Percentiles rank a stretch among this genome's conserved stretches.
Conservation (phyloP, 2,113 vertebrate genomes). For the Dicerorhinus sumatrensis region DNA sequence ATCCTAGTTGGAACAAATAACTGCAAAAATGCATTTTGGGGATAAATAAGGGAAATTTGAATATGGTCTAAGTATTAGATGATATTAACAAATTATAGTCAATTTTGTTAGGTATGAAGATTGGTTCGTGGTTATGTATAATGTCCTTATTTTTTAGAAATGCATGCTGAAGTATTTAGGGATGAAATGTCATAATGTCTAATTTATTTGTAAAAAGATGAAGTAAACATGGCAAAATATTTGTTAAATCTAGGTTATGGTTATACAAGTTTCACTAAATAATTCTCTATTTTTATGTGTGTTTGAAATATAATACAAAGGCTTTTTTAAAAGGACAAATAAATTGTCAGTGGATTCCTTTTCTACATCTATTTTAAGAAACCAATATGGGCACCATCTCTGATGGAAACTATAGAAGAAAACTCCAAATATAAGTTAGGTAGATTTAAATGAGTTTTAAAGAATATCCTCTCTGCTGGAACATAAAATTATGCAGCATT, state of each 20-base stretch:
- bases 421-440: slow-evolving; percentile 69
- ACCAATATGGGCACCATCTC: slow-evolving; percentile 21
- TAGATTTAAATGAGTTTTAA: slow-evolving; percentile 67
- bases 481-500: slow-evolving; percentile 74
- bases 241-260: slow-evolving; percentile 21
- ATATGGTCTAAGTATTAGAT: background rate
- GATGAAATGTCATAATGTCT: slow-evolving; percentile 30
- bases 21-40: background rate
- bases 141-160: background rate
- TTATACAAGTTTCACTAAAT: background rate
- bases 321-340: slow-evolving; percentile 49
- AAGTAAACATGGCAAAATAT: slow-evolving; percentile 40
- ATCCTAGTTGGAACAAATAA: slow-evolving; percentile 32
- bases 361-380: slow-evolving; percentile 62
- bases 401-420: slow-evolving; percentile 59
- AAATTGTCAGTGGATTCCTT: slow-evolving; percentile 34
- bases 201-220: slow-evolving; percentile 50
- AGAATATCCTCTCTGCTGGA: slow-evolving; percentile 64
- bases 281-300: background rate
- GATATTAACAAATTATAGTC: slow-evolving; percentile 1
- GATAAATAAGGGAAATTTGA: background rate
- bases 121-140: slow-evolving; percentile 26
- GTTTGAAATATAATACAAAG: slow-evolving; percentile 46
- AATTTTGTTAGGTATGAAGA: background rate
- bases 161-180: slow-evolving; percentile 5